A percentile compares a stretch with the other conserved stretches of the same genome.
Evolutionary conservation across 30 jellyfish, hydroid and myxozoan species (phyloP).

Genomic region (Hydra vulgaris): DNA sequence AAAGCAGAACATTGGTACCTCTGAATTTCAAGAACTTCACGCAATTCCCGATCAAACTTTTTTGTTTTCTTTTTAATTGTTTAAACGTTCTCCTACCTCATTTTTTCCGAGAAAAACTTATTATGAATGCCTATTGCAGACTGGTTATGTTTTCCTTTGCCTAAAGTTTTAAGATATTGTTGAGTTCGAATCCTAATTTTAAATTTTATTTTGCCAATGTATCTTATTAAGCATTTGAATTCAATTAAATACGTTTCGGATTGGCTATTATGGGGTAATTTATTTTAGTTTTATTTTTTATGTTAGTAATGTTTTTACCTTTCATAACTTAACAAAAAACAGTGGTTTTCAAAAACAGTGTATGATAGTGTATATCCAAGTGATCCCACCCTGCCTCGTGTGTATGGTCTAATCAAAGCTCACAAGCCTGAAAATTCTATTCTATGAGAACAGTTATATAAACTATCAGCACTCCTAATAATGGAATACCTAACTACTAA

Average conservation of each 20-base stretch:
- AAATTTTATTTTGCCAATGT: background rate
- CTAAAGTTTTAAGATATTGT: background rate
- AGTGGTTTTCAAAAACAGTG: background rate
- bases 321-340: background rate
- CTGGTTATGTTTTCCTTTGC: background rate
- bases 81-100: background rate
- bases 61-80: background rate
- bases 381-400: background rate
- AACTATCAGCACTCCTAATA: background rate
- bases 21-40: background rate
- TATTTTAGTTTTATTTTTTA: background rate
- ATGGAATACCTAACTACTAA: background rate
- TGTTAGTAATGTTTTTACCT: background rate
- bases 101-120: background rate
- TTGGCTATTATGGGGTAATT: background rate
- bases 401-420: background rate
- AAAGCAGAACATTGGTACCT: background rate
- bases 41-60: background rate
- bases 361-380: background rate
- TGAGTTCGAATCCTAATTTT: background rate
- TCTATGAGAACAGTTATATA: background rate
- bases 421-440: background rate
- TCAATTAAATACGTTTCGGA: background rate
- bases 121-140: background rate
- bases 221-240: background rate